Evolutionary conservation across 2,797 vertebrate genomes (phyloP), one percentile per base, ranked within the genome.

Genomic region (Thripadectes ignobilis): DNA sequence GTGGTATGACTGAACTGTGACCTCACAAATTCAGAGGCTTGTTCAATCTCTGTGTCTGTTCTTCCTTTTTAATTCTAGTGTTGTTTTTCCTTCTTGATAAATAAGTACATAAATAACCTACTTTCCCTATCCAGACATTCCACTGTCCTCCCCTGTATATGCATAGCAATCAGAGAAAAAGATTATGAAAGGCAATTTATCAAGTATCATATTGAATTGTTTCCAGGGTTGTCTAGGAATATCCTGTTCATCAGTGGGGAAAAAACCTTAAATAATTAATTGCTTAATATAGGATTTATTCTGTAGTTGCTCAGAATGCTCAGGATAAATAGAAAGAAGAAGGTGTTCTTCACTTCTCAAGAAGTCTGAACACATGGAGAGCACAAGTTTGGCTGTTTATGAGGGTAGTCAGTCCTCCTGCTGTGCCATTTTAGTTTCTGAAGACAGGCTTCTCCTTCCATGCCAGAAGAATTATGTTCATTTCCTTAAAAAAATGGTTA

Each of bases 221-320:
- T 34, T 32, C 23, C 13, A 12, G 23, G 38, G 27, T 83, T 84
- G 83, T 65, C 41, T 29, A 58, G 30, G 24, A 78, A 54, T 89
- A 62, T 62, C 46, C 34, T 82, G 19, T 69, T 79, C 48, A 52
- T 32, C 38, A 52, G 21, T 45, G n/a, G 23, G 24, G 54, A 9
- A 43, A 89, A 32, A 8, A 10, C 0, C 0, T n/a, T 9, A n/a
- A 38, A 6, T 2, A 43, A 29, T 10, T 5, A 3, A 22, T 66
- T 82, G 6, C 52, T 82, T 19, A 48, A 24, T 46, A 32, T 6
- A 34, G 10, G 8, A 4, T 52, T 92, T 80, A 30, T 62, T 85
- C 43, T 32, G 14, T 4, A 22, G 16, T 43, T 0, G 48, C 23
- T 85, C 21, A 38, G 9, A 38, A 36, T 24, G 3, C 8, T 69